Base-by-base conservation (phyloP, 2,888 invertebrate genomes). In the Saturnia pavonia region DNA sequence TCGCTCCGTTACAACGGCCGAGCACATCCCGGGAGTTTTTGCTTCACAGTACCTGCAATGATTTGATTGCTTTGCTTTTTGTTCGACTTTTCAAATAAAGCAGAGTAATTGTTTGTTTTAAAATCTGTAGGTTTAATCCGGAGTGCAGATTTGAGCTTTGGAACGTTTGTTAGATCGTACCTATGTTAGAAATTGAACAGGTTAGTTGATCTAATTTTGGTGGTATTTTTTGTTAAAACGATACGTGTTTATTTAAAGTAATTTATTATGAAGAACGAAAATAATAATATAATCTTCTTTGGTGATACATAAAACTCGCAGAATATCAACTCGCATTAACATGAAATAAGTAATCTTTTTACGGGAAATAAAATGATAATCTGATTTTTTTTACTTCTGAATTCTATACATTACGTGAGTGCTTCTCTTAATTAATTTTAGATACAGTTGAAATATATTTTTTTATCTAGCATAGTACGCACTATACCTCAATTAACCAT, bases 31-130 rank as follows among this genome's bases (percentile, higher is more conserved):
- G 76, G n/a, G 82, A 84, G 82, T 89, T 94, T 93, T 92, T 93
- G 54, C 90, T 81, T 84, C 88, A 85, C 89, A 84, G 88, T 88
- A 89, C 91, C 91, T 88, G 90, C 90, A 91, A 84, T 90, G 88
- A 91, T 92, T 91, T 91, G 90, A 92, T 91, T 92, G 92, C 91
- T 88, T 84, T 78, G 81, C 83, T 90, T 93, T 92, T 93, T 93
- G 92, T 88, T 87, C 85, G 87, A 83, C 87, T 90, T 90, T 89
- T 88, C 90, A 91, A 93, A 92, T 90, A 92, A 92, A 92, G 88
- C 89, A 80, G 88, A 91, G 91, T 92, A 93, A 94, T 93, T 93
- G 93, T 94, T 94, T 94, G 94, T 93, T 94, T 92, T 93, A 93
- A 90, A 87, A 84, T 87, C 84, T 85, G 87, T 88, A 89, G 91